These are phyloP conservation scores for Pterophyllum scalare DNA, from an alignment of 2,113 vertebrate species.

Conservation along the genomic window DNA sequence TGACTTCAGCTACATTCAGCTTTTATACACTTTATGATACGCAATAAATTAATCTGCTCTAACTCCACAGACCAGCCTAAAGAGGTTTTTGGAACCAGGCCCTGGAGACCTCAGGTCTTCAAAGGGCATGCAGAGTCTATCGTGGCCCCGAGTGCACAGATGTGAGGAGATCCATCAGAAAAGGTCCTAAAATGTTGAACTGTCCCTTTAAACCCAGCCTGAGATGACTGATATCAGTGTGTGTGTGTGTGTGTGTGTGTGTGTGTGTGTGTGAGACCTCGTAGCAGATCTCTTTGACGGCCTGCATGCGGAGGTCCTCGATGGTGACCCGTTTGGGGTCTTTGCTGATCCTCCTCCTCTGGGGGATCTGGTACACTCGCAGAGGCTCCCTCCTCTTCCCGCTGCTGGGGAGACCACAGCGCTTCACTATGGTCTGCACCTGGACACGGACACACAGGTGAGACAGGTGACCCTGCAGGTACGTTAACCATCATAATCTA, in stretches of 20 bases:
- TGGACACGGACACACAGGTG: conserved; percentile 32
- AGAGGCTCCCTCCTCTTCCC: conserved; percentile 88
- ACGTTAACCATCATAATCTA: no score
- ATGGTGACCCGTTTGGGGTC: conserved; percentile 85
- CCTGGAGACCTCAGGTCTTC: background rate
- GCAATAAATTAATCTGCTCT: background rate
- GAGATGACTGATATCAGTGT: background rate
- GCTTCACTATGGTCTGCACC: conserved; percentile 89
- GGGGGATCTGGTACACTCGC: conserved; percentile 89
- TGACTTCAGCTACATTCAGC: no score
- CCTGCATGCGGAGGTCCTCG: conserved; percentile 88
- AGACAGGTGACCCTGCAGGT: no score
- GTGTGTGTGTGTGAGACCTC: conserved; percentile 66
- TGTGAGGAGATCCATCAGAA: no score
- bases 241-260: no score
- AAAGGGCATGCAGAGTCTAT: no score
- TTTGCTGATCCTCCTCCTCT: conserved; percentile 86
- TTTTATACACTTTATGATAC: no score
- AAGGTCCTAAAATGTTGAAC: no score
- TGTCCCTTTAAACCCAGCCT: background rate
- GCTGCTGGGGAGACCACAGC: conserved; percentile 89
- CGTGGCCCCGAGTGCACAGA: no score
- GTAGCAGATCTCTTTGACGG: conserved; percentile 92
- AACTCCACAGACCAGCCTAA: background rate
- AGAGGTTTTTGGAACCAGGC: no score